These are phyloP conservation scores for Eristalis tenax DNA, from an alignment of 2,888 invertebrate genomes.

Conservation along the genomic window DNA sequence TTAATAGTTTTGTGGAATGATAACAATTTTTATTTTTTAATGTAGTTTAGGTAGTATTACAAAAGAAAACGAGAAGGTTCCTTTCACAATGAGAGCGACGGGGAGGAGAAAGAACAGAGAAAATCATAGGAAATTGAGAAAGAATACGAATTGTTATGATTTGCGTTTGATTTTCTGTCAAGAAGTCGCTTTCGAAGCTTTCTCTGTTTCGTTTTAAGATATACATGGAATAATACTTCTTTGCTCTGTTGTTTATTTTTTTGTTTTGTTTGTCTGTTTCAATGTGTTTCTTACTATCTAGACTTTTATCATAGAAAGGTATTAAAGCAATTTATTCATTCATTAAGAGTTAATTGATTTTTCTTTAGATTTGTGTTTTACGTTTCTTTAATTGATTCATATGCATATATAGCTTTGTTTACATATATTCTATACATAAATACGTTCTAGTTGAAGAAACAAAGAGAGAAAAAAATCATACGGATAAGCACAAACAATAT, in stretches of 20 bases:
- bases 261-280: slow-evolving; percentile 7
- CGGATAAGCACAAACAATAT: slow-evolving; percentile 52
- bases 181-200: slow-evolving; percentile 36
- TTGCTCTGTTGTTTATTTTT: slow-evolving; percentile 33
- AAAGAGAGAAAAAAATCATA: slow-evolving; percentile 21
- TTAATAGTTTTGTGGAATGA: slow-evolving; percentile 66
- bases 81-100: slow-evolving; percentile 59
- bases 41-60: slow-evolving; percentile 56
- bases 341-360: slow-evolving; percentile 69
- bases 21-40: slow-evolving; percentile 32
- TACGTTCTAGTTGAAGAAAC: slow-evolving; percentile 57
- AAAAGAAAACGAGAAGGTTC: slow-evolving; percentile 24
- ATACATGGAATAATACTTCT: slow-evolving; percentile 68
- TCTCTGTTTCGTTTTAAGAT: slow-evolving; percentile 31
- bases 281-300: slow-evolving; percentile 9
- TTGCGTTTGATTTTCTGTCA: slow-evolving; percentile 30
- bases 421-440: slow-evolving; percentile 42
- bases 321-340: slow-evolving; percentile 69
- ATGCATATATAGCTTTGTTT: slow-evolving; percentile 52
- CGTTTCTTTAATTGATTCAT: slow-evolving; percentile 57
- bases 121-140: slow-evolving; percentile 19
- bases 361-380: slow-evolving; percentile 18
- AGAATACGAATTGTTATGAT: slow-evolving; percentile 25
- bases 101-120: slow-evolving; percentile 8
- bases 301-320: slow-evolving; percentile 61